These are phyloP conservation scores for Nesogale talazaci DNA, from an alignment of 2,113 vertebrate genomes.

Conservation along the genomic window DNA sequence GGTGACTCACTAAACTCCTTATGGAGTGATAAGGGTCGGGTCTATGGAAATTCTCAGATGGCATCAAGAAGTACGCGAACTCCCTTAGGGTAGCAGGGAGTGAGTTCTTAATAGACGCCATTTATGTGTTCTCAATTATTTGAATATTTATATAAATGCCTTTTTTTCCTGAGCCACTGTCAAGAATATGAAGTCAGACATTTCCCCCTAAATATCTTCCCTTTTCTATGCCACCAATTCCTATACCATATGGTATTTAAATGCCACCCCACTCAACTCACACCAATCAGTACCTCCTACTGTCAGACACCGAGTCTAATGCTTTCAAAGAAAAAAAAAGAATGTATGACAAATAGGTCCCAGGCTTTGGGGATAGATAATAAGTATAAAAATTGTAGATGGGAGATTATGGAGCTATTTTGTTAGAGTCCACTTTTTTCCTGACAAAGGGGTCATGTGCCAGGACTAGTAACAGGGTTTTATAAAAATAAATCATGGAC, in stretches of 20 bases:
- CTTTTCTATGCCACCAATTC: constrained; percentile 15
- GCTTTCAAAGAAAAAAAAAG: not conserved
- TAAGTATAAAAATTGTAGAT: not conserved
- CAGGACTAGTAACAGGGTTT: not conserved
- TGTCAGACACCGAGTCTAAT: not conserved
- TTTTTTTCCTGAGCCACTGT: not conserved
- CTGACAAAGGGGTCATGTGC: constrained; percentile 9
- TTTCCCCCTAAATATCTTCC: not conserved
- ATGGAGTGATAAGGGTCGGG: not conserved
- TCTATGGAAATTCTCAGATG: not conserved
- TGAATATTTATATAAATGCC: constrained; percentile 5
- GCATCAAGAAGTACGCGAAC: constrained; percentile 21
- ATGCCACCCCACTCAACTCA: not conserved
- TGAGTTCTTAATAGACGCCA: not conserved
- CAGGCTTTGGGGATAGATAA: not conserved
- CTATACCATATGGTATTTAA: not conserved
- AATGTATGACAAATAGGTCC: not conserved
- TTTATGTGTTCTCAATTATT: constrained; percentile 16
- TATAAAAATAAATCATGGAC: not conserved
- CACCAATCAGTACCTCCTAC: not conserved
- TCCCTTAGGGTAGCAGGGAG: not conserved
- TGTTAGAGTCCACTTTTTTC: not conserved
- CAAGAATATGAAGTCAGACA: not conserved
- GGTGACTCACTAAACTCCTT: not conserved
- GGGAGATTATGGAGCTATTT: not conserved